Evolutionary conservation across 2,113 vertebrate species (phyloP).

Genomic region (Cyprinodon brontotheroides): DNA sequence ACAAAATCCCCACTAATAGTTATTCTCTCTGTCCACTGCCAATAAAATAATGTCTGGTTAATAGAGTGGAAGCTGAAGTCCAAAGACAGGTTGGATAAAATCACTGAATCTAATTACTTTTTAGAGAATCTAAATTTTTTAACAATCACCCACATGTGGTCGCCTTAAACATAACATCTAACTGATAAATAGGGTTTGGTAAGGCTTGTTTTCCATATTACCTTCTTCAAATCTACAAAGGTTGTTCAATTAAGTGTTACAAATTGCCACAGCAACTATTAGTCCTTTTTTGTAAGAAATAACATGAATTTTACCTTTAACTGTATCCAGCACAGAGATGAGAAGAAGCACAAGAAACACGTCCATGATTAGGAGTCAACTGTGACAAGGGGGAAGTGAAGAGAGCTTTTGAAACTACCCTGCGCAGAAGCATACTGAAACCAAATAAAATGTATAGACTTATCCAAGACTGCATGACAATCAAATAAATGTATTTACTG

Average conservation of each 20-base stretch:
- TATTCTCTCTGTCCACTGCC: too few relatives aligned
- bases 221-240: not conserved
- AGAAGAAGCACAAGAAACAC: not conserved
- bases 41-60: too few relatives aligned
- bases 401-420: not conserved
- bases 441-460: too few relatives aligned
- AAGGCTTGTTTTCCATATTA: not conserved
- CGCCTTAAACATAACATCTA: too few relatives aligned
- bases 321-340: not conserved
- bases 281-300: too few relatives aligned
- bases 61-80: too few relatives aligned
- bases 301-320: slow-evolving; percentile 8
- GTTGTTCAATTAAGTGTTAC: not conserved
- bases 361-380: not conserved
- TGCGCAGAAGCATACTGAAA: too few relatives aligned
- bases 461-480: too few relatives aligned
- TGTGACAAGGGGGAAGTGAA: not conserved
- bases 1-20: too few relatives aligned
- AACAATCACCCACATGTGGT: not conserved
- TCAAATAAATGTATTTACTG: too few relatives aligned
- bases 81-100: too few relatives aligned
- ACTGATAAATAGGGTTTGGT: not conserved
- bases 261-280: not conserved
- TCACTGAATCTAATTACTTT: too few relatives aligned
- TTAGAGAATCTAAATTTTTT: not conserved